Percentiles rank a stretch among this genome's conserved stretches.
phyloP scores from a whole-genome alignment of 1,140 invertebrate species.

The Bilobella aurantiaca region DNA sequence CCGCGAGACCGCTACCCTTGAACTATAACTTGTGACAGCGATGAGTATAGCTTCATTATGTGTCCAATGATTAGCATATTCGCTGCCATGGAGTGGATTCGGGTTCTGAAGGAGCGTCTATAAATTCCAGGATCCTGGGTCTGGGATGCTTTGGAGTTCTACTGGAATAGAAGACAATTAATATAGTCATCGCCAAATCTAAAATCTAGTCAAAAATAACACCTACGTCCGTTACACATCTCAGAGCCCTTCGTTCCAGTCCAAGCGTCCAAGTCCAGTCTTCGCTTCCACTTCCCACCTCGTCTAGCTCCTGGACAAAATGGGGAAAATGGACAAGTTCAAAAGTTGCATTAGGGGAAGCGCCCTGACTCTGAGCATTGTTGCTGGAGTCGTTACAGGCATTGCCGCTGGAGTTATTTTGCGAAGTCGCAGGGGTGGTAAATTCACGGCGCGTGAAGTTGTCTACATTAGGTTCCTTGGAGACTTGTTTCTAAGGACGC shows the following conservation, averaged over 20 bases:
- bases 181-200: not conserved
- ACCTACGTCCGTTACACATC: not conserved
- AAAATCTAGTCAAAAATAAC: slow-evolving; percentile 1
- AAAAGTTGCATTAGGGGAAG: slow-evolving; percentile 46
- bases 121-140: not conserved
- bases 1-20: not conserved
- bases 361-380: slow-evolving; percentile 48
- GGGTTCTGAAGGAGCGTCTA: not conserved
- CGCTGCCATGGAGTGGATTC: not conserved
- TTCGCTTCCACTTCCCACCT: not conserved
- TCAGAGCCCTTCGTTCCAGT: not conserved
- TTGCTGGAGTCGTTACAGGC: slow-evolving; percentile 48
- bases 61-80: not conserved
- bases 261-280: not conserved
- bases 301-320: not conserved
- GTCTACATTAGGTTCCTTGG: slow-evolving; percentile 46
- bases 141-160: not conserved
- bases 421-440: slow-evolving; percentile 38
- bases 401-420: slow-evolving; percentile 47
- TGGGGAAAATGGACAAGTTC: not conserved
- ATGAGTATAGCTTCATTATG: not conserved
- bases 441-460: slow-evolving; percentile 44
- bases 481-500: slow-evolving; percentile 49
- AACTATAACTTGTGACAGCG: not conserved
- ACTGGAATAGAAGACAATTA: not conserved